A percentile compares a stretch with the other conserved stretches of the same genome.
Evolutionary conservation across 2,888 invertebrate genomes (phyloP).

Genomic region (Drosophila colorata): DNA sequence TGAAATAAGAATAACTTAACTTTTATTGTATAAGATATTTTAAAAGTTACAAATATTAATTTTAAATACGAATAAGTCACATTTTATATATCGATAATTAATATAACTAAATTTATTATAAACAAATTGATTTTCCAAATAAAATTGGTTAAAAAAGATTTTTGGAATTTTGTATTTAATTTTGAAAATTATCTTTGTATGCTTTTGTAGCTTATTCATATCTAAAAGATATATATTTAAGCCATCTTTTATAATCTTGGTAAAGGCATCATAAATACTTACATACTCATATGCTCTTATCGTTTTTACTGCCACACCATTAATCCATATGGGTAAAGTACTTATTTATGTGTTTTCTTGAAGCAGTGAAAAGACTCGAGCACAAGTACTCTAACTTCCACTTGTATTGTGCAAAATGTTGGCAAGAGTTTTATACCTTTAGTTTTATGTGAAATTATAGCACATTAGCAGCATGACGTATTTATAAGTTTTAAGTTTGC

Average conservation of each 20-base stretch:
- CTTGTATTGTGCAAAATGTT: conserved; percentile 29
- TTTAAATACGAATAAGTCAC: not conserved
- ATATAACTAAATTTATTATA: not conserved
- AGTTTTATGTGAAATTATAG: conserved; percentile 61
- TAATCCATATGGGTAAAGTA: conserved; percentile 37
- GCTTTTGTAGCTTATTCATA: not conserved
- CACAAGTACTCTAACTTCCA: not conserved
- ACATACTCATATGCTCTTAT: conserved; percentile 10
- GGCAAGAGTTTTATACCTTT: conserved; percentile 36
- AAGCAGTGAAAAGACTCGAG: conserved; percentile 18
- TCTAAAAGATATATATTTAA: not conserved
- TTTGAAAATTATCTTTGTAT: too few species aligned
- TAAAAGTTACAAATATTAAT: not conserved
- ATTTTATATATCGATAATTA: not conserved
- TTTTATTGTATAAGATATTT: too few species aligned
- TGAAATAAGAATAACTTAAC: not conserved
- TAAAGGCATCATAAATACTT: conserved; percentile 19
- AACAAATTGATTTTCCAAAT: too few species aligned
- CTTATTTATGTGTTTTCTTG: conserved; percentile 39
- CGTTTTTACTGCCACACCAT: conserved; percentile 12
- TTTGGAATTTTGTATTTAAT: too few species aligned
- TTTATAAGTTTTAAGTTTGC: conserved; percentile 70
- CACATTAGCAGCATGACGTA: conserved; percentile 70
- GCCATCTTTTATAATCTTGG: not conserved
- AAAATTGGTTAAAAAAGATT: too few species aligned